Conservation (phyloP, 2,888 invertebrate species). For the Netelia melanura region DNA sequence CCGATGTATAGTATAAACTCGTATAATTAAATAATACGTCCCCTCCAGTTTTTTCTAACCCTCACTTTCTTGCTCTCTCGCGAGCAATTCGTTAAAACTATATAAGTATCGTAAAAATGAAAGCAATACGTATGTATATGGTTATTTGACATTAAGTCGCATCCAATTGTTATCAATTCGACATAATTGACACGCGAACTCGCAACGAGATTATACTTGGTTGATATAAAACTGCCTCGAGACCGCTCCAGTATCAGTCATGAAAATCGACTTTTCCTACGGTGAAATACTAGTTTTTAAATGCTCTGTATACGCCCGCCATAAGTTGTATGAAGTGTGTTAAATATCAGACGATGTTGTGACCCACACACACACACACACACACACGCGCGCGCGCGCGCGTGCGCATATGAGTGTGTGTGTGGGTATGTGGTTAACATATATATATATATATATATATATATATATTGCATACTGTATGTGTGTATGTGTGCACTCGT, state of each 20-base stretch:
- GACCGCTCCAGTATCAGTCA: background rate
- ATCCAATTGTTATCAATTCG: too few species aligned
- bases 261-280: background rate
- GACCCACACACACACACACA: background rate
- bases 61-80: too few species aligned
- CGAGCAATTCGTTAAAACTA: too few species aligned
- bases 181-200: too few species aligned
- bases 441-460: too few species aligned
- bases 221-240: background rate
- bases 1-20: too few species aligned
- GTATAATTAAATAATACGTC: constrained; percentile 4
- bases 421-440: too few species aligned
- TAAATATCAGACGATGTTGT: constrained; percentile 9
- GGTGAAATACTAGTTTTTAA: background rate
- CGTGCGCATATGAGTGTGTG: too few species aligned
- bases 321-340: constrained; percentile 15
- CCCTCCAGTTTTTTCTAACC: background rate
- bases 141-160: too few species aligned
- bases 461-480: constrained; percentile 31
- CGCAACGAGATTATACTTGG: too few species aligned
- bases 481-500: background rate
- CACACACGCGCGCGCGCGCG: background rate
- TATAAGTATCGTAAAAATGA: too few species aligned
- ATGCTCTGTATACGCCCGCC: constrained; percentile 3
- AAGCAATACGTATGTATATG: too few species aligned